Percentiles rank a stretch among this genome's conserved stretches.
phyloP scores from a whole-genome alignment of 2,888 invertebrate species.

The Andricus curvator region DNA sequence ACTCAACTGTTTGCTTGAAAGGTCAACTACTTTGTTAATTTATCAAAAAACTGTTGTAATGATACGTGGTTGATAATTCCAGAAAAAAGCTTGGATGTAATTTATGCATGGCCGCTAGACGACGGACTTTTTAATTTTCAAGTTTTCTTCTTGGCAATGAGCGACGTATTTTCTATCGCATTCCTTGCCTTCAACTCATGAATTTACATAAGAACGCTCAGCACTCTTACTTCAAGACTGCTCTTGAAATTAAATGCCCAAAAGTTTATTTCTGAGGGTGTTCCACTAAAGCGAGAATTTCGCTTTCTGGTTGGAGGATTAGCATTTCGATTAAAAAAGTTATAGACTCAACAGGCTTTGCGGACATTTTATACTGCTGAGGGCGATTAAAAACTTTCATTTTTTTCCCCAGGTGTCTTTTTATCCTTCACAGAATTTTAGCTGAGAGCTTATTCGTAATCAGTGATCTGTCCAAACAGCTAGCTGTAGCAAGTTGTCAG shows the following conservation, averaged over 20 bases:
- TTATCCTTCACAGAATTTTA: not conserved
- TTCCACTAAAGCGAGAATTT: not conserved
- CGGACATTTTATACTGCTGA: not conserved
- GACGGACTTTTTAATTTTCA: not conserved
- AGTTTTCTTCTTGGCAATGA: not conserved
- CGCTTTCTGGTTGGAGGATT: not conserved
- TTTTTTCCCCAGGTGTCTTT: not conserved
- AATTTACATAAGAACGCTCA: not conserved
- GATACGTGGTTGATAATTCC: too few relatives aligned
- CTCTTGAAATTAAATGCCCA: not conserved
- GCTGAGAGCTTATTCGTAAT: not conserved
- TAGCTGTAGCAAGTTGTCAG: not conserved
- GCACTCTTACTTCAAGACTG: not conserved
- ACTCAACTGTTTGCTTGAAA: too few relatives aligned
- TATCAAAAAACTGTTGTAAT: too few relatives aligned
- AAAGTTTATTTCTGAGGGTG: not conserved
- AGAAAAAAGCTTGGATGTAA: too few relatives aligned
- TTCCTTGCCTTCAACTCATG: not conserved
- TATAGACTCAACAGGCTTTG: not conserved
- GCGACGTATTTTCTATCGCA: not conserved
- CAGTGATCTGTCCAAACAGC: not conserved
- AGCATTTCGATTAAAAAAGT: not conserved
- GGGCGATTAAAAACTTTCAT: not conserved
- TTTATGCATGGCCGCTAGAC: too few relatives aligned
- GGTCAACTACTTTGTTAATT: too few relatives aligned